A percentile compares a stretch with the other conserved stretches of the same genome.
These are phyloP conservation scores for Amphipyra tragopoginis DNA, from an alignment of 2,888 invertebrate species.

Conservation along the genomic window DNA sequence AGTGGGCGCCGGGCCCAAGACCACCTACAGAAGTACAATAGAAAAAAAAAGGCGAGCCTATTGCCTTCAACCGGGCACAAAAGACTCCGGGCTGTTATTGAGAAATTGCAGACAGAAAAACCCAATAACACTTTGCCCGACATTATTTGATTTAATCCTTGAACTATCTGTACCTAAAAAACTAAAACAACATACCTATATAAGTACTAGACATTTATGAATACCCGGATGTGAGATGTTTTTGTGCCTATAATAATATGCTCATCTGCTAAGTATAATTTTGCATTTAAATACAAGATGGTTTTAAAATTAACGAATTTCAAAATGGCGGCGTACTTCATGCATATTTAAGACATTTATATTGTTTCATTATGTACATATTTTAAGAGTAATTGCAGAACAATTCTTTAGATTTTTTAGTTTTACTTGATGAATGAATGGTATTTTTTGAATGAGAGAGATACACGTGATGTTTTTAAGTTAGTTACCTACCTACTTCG, in stretches of 20 bases:
- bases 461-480: conserved; percentile 3
- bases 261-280: conserved; percentile 50
- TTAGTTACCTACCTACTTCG: no score
- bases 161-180: conserved; percentile 25
- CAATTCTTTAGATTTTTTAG: not conserved
- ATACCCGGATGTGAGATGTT: conserved; percentile 46
- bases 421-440: conserved; percentile 6
- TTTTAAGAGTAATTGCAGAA: conserved; percentile 16
- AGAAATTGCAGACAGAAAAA: no score
- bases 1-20: no score
- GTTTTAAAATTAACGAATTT: conserved; percentile 44
- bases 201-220: conserved; percentile 1
- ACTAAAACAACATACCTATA: no score
- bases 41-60: no score
- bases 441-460: not conserved
- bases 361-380: conserved; percentile 25
- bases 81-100: no score
- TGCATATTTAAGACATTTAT: conserved; percentile 16
- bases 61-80: no score
- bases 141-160: no score
- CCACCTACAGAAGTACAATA: no score
- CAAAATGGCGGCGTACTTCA: conserved; percentile 43
- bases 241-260: conserved; percentile 48
- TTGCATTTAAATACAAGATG: conserved; percentile 31
- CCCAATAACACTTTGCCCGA: no score